Percentiles rank a stretch among this genome's conserved stretches.
These are phyloP conservation scores for Dreissena polymorpha DNA, from an alignment of 1,140 invertebrate genomes.

Conservation along the genomic window DNA sequence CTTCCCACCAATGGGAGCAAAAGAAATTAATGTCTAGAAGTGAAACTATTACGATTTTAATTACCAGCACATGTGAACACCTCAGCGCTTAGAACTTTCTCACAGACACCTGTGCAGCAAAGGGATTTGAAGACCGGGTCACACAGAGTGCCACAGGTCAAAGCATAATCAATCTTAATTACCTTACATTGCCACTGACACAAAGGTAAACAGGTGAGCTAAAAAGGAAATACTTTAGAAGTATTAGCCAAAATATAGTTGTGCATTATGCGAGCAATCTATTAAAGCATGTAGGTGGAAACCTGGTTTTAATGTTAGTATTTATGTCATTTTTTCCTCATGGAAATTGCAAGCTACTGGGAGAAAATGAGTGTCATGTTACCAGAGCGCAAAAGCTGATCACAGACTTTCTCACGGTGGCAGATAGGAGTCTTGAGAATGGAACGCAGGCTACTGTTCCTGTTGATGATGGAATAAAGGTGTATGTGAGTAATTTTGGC, in stretches of 20 bases:
- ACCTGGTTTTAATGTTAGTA: too few relatives aligned
- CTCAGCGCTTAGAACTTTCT: slow-evolving; percentile 1
- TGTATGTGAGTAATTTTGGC: slow-evolving; percentile 43
- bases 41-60: background rate
- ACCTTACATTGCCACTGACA: background rate
- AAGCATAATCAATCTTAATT: background rate
- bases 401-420: slow-evolving; percentile 53
- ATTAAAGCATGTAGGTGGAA: too few relatives aligned
- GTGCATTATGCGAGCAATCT: too few relatives aligned
- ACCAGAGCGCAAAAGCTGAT: slow-evolving; percentile 15
- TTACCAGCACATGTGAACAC: slow-evolving; percentile 4
- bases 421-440: slow-evolving; percentile 44
- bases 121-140: background rate
- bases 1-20: background rate
- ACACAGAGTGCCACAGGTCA: background rate
- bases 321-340: too few relatives aligned
- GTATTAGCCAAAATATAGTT: too few relatives aligned
- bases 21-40: background rate
- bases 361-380: slow-evolving; percentile 35
- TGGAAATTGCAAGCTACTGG: slow-evolving; percentile 33
- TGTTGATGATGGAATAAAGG: slow-evolving; percentile 48
- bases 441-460: slow-evolving; percentile 15
- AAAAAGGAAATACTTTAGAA: too few relatives aligned
- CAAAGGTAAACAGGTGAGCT: background rate
- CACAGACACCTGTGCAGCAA: background rate